Evolutionary conservation across 2,888 invertebrate species (phyloP).

Genomic region (Phortica okadai): DNA sequence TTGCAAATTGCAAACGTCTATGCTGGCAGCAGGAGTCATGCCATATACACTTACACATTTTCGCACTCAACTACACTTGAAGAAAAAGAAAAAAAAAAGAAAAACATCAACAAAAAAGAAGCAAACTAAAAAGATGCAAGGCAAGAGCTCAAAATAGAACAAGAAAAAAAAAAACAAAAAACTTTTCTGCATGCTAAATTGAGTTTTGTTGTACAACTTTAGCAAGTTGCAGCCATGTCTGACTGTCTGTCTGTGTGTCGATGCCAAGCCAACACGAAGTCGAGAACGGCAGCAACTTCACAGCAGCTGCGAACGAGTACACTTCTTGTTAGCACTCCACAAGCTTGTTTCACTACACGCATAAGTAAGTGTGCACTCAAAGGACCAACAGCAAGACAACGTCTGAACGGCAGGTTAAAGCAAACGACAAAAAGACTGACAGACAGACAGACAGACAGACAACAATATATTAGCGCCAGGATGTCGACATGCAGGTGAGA

Average conservation of each 20-base stretch:
- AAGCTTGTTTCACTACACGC: constrained; percentile 5
- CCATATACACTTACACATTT: neutral
- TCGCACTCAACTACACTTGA: neutral
- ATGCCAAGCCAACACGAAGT: neutral
- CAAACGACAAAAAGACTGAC: no score
- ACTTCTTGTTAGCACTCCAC: constrained; percentile 10
- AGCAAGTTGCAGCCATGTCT: neutral
- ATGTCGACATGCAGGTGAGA: no score
- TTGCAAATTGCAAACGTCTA: neutral
- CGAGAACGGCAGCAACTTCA: neutral
- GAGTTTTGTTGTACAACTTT: constrained; percentile 9
- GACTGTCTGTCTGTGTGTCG: neutral
- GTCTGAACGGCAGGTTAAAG: neutral
- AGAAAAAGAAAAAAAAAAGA: neutral
- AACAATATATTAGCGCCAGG: no score
- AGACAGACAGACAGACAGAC: no score
- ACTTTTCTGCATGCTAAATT: constrained; percentile 6
- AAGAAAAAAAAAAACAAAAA: neutral
- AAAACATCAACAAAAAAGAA: neutral
- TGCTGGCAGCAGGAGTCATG: neutral
- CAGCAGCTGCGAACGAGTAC: neutral
- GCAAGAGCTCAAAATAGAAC: neutral
- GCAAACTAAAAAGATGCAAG: neutral
- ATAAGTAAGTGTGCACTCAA: constrained; percentile 9
- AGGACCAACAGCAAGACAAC: neutral